Conservation (phyloP, 2,888 invertebrate genomes). For the Meganola albula region DNA sequence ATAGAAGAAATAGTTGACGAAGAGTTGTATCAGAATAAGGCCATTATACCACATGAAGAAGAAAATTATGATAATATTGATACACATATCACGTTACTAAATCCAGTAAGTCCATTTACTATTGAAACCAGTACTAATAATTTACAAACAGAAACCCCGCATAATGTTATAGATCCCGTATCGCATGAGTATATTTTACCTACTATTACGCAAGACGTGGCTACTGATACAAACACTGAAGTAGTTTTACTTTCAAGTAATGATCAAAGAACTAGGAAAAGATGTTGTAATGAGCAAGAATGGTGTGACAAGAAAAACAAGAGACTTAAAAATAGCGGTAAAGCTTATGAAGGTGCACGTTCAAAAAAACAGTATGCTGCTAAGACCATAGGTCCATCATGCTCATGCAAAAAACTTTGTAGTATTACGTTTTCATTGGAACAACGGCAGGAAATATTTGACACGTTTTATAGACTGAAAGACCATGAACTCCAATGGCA, state of each 20-base stretch:
- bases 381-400: not conserved
- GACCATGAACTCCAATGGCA: not conserved
- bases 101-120: not conserved
- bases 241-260: not conserved
- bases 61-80: not conserved
- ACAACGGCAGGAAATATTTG: not conserved
- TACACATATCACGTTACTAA: not conserved
- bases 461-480: not conserved
- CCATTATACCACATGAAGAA: conserved; percentile 1
- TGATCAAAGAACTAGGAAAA: not conserved
- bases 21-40: no score
- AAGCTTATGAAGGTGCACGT: not conserved
- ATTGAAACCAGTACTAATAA: not conserved
- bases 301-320: not conserved
- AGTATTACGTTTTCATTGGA: not conserved
- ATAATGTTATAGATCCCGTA: no score
- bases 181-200: no score
- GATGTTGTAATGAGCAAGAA: not conserved
- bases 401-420: not conserved
- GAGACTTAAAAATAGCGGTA: not conserved
- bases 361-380: not conserved
- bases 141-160: no score
- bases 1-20: not conserved
- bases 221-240: not conserved
- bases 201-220: not conserved